These are phyloP conservation scores for Chaenocephalus aceratus DNA, from an alignment of 2,113 vertebrate genomes.

Conservation along the genomic window DNA sequence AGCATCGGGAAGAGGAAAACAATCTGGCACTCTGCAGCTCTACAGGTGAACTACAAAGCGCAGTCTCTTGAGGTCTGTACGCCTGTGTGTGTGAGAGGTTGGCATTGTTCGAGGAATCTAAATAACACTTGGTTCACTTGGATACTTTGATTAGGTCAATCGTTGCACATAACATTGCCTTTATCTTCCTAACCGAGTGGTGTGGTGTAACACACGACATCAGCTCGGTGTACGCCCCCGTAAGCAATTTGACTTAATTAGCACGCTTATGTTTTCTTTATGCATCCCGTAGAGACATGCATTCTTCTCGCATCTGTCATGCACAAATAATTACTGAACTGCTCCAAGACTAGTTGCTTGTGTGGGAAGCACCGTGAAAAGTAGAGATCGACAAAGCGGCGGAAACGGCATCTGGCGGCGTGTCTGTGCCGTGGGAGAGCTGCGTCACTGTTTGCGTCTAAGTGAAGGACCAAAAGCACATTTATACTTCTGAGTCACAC, in stretches of 20 bases:
- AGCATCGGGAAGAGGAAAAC: not conserved
- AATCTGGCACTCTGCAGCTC: conserved; percentile 16
- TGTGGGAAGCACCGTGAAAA: conserved; percentile 66
- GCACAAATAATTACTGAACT: conserved; percentile 81
- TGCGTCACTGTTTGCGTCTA: not conserved
- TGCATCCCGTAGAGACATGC: conserved; percentile 69
- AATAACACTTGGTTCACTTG: conserved; percentile 14
- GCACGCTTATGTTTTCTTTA: conserved; percentile 72
- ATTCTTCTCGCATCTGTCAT: conserved; percentile 73
- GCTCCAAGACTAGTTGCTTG: conserved; percentile 60
- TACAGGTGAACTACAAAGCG: conserved; percentile 40
- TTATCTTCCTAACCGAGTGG: conserved; percentile 24
- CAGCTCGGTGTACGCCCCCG: conserved; percentile 70
- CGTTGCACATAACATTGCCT: conserved; percentile 25
- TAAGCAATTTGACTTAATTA: conserved; percentile 81
- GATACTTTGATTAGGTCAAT: conserved; percentile 30
- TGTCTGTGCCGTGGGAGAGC: conserved; percentile 3
- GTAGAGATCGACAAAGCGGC: conserved; percentile 54
- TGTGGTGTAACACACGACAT: conserved; percentile 49
- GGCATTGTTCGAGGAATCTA: conserved; percentile 6
- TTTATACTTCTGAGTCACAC: conserved; percentile 20
- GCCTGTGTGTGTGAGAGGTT: conserved; percentile 4
- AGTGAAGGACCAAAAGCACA: conserved; percentile 3
- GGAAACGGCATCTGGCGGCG: conserved; percentile 41
- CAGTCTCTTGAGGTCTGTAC: conserved; percentile 7